Evolutionary conservation across 2,113 vertebrate genomes (phyloP), one percentile per base, ranked within the genome.

Genomic region (Pseudorasbora parva): DNA sequence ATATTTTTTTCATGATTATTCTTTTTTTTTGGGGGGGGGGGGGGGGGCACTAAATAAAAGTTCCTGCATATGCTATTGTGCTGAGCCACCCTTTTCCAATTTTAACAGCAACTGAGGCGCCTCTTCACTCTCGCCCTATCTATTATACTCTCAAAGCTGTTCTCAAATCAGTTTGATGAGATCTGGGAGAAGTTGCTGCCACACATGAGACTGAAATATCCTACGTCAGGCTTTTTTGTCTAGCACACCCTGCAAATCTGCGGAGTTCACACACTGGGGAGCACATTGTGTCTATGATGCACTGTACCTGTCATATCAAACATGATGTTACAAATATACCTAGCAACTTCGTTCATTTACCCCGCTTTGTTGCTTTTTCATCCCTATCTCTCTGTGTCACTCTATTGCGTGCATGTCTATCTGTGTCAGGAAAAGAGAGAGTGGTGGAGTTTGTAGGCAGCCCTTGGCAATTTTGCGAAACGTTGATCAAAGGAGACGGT

Each of bases 401-500:
- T 64, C 59, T 60, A 25, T 64, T 64, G 59, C 59, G 14, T 79
- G 23, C 41, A 64, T 79, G 77, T 64, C 23, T 79, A 5, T 79
- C 77, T 79, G 77, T 79, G 57, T 64, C 59, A 79, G 59, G 59
- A 79, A 76, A 76, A 79, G 27, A 77, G 57, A 79, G 57, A 49
- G 59, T 47, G 59, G 0, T 79, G 57, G 37, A 78, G 25, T 79
- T 64, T 66, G 59, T 45, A 45, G 23, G 37, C 57, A 79, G 43
- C 77, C 77, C 15, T 30, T 79, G 59, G 77, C 77, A 79, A 79
- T 79, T 64, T 47, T 47, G 59, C 47, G 25, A 79, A 79, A 79
- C 23, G 25, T 25, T 79, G 77, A 79, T 79, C 77, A 79, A 79
- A 79, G 77, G 59, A 79, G 77, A 79, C 77, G 59, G 77, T 21